Percentiles rank a stretch among this genome's conserved stretches.
Conservation (phyloP, 2,113 vertebrate species). For the Butastur rufipennis region DNA sequence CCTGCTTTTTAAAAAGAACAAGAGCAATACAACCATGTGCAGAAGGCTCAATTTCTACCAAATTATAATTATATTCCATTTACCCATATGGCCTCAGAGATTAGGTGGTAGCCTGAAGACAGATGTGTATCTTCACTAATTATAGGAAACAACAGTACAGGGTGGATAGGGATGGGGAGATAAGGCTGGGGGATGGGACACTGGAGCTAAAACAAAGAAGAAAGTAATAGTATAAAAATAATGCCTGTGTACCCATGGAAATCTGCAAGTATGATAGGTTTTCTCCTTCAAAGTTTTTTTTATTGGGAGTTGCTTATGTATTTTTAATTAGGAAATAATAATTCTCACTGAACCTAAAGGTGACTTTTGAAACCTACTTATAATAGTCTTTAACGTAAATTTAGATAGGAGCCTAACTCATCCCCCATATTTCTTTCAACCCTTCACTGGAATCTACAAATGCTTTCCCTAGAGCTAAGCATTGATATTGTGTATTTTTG, state of each 20-base stretch:
- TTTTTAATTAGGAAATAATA: conserved; percentile 3
- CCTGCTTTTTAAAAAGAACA: conserved; percentile 34
- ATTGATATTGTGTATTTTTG: neutral
- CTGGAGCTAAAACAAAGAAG: conserved; percentile 28
- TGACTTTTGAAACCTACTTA: neutral
- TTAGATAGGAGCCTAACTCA: neutral
- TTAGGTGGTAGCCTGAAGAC: conserved; percentile 60
- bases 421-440: neutral
- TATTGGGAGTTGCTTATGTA: neutral
- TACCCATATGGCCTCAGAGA: conserved; percentile 57
- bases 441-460: neutral
- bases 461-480: neutral
- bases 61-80: conserved; percentile 48
- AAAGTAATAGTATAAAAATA: neutral
- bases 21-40: conserved; percentile 40
- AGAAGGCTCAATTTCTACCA: conserved; percentile 33
- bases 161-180: neutral
- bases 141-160: conserved; percentile 31
- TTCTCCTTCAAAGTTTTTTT: neutral
- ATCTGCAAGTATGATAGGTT: neutral
- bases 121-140: conserved; percentile 65
- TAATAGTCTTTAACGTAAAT: neutral
- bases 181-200: conserved; percentile 19
- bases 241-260: neutral
- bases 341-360: neutral